Conservation (phyloP, 2,888 invertebrate genomes). For the Drosophila anomalata region DNA sequence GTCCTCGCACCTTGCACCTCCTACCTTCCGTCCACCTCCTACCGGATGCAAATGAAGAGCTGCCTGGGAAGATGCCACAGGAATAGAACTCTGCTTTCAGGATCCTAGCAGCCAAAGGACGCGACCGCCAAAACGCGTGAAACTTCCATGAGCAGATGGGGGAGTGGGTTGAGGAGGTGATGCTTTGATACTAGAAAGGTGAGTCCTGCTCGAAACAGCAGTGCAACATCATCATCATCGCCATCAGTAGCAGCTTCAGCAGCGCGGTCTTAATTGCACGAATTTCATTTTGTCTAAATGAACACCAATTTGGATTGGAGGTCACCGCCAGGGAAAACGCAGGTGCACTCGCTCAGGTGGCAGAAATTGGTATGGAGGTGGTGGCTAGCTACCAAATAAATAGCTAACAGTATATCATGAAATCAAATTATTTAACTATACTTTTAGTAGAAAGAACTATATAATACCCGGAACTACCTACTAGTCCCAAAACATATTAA, state of each 20-base stretch:
- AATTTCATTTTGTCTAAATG: conserved; percentile 83
- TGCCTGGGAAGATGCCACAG: conserved; percentile 53
- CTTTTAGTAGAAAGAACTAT: not conserved
- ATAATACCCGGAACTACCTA: not conserved
- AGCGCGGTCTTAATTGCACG: conserved; percentile 81
- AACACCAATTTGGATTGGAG: conserved; percentile 80
- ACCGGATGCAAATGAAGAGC: conserved; percentile 74
- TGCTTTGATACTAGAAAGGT: not conserved
- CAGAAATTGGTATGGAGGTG: conserved; percentile 1
- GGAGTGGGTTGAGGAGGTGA: conserved; percentile 25
- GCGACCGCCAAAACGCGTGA: conserved; percentile 63
- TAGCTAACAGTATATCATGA: not conserved
- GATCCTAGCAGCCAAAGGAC: conserved; percentile 70
- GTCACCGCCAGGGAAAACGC: conserved; percentile 55
- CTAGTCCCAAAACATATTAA: not conserved
- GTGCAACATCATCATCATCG: conserved; percentile 34
- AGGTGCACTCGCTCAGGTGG: conserved; percentile 27
- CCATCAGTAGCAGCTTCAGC: conserved; percentile 43
- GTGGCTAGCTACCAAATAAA: not conserved
- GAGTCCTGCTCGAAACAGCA: conserved; percentile 12
- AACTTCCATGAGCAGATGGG: conserved; percentile 35
- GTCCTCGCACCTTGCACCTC: conserved; percentile 9
- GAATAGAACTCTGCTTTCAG: conserved; percentile 25
- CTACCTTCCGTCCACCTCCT: conserved; percentile 1
- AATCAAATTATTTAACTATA: not conserved